A percentile compares a stretch with the other conserved stretches of the same genome.
These are phyloP conservation scores for Bombus turneri DNA, from an alignment of 1,140 invertebrate species.

Conservation along the genomic window DNA sequence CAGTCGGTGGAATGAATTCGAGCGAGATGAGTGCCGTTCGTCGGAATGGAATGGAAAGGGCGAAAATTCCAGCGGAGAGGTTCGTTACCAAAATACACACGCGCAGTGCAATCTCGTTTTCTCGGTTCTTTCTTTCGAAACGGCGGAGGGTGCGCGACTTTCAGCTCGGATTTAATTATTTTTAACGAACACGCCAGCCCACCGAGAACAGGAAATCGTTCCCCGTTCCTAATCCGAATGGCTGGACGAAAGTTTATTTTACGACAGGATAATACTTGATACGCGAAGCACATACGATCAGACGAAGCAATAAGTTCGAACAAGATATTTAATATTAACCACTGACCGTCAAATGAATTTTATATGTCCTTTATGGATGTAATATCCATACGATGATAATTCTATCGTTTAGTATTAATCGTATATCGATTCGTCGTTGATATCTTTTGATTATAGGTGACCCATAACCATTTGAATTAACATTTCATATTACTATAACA, in stretches of 20 bases:
- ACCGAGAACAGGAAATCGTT: conserved; percentile 2
- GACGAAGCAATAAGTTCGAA: background rate
- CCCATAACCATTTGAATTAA: too few relatives aligned
- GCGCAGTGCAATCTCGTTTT: conserved; percentile 40
- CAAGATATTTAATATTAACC: background rate
- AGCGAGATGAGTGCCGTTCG: conserved; percentile 17
- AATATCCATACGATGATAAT: too few relatives aligned
- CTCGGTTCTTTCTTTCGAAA: conserved; percentile 39
- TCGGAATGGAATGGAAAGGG: conserved; percentile 55
- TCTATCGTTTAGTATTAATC: too few relatives aligned
- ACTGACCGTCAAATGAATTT: background rate
- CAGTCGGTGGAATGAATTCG: background rate
- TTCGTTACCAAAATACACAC: conserved; percentile 66
- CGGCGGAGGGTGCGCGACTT: conserved; percentile 34
- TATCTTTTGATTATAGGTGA: too few relatives aligned
- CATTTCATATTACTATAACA: too few relatives aligned
- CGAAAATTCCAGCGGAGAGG: conserved; percentile 59
- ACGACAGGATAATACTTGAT: background rate
- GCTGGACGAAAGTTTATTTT: background rate
- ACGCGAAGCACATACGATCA: background rate
- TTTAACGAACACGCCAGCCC: conserved; percentile 40
- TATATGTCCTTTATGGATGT: too few relatives aligned
- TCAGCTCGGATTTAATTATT: conserved; percentile 60
- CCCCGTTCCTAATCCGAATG: background rate
- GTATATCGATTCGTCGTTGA: too few relatives aligned